A percentile compares a stretch with the other conserved stretches of the same genome.
These are phyloP conservation scores for Zeus faber DNA, from an alignment of 2,113 vertebrate genomes.

Conservation along the genomic window DNA sequence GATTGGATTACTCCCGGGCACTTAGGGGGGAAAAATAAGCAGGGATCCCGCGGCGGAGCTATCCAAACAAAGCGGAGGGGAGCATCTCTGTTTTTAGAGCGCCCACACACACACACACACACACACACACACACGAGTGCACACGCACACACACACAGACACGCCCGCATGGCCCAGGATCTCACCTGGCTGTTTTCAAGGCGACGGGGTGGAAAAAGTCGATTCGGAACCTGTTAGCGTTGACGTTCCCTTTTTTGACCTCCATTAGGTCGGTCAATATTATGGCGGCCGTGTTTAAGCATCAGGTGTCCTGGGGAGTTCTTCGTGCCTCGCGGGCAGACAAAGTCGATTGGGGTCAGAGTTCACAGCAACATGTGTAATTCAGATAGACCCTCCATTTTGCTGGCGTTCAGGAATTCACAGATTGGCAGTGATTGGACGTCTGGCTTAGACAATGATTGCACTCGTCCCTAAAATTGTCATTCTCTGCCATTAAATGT, in stretches of 20 bases:
- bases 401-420: too few relatives aligned
- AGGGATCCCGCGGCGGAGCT: conserved; percentile 53
- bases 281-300: conserved; percentile 40
- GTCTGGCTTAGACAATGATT: too few relatives aligned
- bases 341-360: conserved; percentile 19
- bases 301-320: conserved; percentile 27
- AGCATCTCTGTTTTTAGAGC: conserved; percentile 62
- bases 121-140: too few relatives aligned
- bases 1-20: conserved; percentile 65
- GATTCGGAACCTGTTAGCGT: conserved; percentile 43
- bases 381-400: conserved; percentile 20
- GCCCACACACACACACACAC: conserved; percentile 53
- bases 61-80: conserved; percentile 61
- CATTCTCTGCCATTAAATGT: too few relatives aligned
- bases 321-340: conserved; percentile 1
- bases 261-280: conserved; percentile 51
- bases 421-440: too few relatives aligned
- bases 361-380: conserved; percentile 17
- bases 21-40: conserved; percentile 66
- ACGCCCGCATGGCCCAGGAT: conserved; percentile 17
- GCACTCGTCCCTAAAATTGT: too few relatives aligned
- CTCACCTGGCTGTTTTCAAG: conserved; percentile 34
- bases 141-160: conserved; percentile 36
- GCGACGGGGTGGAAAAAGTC: conserved; percentile 39
- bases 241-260: conserved; percentile 38